These are phyloP conservation scores for Lumbricus terrestris DNA, from an alignment of 2,888 invertebrate species.

Conservation along the genomic window DNA sequence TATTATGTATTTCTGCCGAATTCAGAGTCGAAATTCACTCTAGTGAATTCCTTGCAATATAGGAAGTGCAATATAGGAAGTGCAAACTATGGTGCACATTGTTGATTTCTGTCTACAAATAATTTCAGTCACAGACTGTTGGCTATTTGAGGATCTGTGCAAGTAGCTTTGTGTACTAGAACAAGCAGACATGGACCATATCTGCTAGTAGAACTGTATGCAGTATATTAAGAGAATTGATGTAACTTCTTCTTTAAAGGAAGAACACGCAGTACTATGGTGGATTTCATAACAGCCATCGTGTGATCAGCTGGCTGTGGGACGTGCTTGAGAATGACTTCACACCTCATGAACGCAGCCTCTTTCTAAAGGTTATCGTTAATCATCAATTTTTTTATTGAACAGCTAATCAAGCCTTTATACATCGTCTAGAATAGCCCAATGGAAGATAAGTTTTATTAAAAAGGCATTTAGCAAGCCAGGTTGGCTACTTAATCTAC, in stretches of 20 bases:
- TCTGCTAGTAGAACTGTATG: not conserved
- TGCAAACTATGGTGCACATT: too few relatives aligned
- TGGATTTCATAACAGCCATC: conserved; percentile 95
- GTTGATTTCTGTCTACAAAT: too few relatives aligned
- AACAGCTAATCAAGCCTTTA: not conserved
- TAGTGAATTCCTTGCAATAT: not conserved
- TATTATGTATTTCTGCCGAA: not conserved
- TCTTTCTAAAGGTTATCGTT: conserved; percentile 66
- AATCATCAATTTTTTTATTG: not conserved
- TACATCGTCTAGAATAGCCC: not conserved
- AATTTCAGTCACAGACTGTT: too few relatives aligned
- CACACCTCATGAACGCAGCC: conserved; percentile 81
- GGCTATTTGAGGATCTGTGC: too few relatives aligned
- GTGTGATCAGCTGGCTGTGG: conserved; percentile 98
- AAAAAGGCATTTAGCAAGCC: not conserved
- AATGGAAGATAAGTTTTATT: not conserved
- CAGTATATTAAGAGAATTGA: not conserved
- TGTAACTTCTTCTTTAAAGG: conserved; percentile 42
- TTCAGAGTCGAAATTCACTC: not conserved
- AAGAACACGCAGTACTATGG: conserved; percentile 95
- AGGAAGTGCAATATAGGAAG: too few relatives aligned
- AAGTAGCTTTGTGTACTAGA: too few relatives aligned
- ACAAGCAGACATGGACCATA: too few relatives aligned
- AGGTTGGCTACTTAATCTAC: not conserved
- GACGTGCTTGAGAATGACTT: conserved; percentile 95